Evolutionary conservation across 2,797 vertebrate genomes (phyloP).

Genomic region (Heteromormyrus szaboi): DNA sequence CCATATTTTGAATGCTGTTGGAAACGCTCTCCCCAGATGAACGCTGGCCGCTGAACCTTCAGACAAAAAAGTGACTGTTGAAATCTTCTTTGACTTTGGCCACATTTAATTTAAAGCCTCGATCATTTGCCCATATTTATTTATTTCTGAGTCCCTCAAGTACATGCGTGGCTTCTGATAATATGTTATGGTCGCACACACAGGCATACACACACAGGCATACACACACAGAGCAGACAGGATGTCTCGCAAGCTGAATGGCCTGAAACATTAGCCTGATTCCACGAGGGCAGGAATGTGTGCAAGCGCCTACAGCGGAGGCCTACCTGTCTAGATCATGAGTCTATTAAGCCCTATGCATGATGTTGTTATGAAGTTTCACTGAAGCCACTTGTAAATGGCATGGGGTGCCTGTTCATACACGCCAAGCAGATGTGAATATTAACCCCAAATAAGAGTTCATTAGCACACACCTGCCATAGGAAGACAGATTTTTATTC

Average conservation of each 20-base stretch:
- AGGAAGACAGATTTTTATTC: neutral
- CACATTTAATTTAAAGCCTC: neutral
- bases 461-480: conserved; percentile 10
- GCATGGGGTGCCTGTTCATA: neutral
- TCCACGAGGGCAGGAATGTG: conserved; percentile 8
- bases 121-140: neutral
- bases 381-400: conserved; percentile 2
- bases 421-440: conserved; percentile 14
- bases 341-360: neutral
- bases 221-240: neutral
- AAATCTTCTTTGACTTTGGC: neutral
- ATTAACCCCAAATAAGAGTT: neutral
- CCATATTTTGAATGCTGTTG: conserved; percentile 1
- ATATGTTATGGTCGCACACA: neutral
- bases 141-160: neutral
- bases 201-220: neutral
- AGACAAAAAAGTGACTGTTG: neutral
- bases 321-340: conserved; percentile 10
- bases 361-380: neutral
- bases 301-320: neutral
- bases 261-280: conserved; percentile 8
- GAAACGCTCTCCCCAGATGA: neutral
- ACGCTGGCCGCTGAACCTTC: neutral
- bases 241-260: neutral
- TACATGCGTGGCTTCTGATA: neutral